Percentiles rank a stretch among this genome's conserved stretches.
phyloP scores from a whole-genome alignment of 2,888 invertebrate genomes.

The Lycocerus yunnanus region DNA sequence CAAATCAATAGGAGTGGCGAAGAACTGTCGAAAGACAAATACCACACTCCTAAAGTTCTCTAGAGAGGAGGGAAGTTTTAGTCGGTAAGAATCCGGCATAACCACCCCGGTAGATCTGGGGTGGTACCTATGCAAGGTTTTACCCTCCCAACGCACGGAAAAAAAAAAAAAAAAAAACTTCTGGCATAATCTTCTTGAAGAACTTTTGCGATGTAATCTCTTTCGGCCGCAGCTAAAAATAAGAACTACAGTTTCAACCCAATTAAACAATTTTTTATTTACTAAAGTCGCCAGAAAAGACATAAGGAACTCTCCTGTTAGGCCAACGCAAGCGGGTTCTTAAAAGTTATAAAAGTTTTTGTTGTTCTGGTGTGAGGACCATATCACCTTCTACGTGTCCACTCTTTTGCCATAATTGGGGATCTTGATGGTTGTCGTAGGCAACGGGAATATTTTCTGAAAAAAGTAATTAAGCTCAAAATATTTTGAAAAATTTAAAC shows the following conservation, averaged over 20 bases:
- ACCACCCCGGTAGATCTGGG: too few relatives aligned
- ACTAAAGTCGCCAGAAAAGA: neutral
- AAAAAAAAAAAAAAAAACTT: too few relatives aligned
- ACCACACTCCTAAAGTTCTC: too few relatives aligned
- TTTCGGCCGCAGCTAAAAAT: neutral
- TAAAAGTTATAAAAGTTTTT: neutral
- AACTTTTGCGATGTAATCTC: neutral
- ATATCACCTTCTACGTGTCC: conserved; percentile 5
- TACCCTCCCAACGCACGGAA: too few relatives aligned
- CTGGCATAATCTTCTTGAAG: neutral
- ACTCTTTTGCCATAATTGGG: conserved; percentile 9
- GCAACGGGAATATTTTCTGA: neutral
- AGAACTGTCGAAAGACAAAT: too few relatives aligned
- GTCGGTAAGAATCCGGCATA: too few relatives aligned
- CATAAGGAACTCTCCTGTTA: neutral
- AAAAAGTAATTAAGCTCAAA: neutral
- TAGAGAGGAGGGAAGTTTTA: too few relatives aligned
- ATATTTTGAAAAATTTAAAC: neutral
- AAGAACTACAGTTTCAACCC: too few relatives aligned
- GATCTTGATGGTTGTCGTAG: neutral
- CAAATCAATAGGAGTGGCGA: too few relatives aligned
- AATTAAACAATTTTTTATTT: neutral
- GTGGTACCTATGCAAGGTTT: too few relatives aligned
- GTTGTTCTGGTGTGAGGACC: neutral
- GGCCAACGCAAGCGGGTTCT: neutral